Conservation (phyloP, 2,797 vertebrate genomes). For the Onychomys torridus region DNA sequence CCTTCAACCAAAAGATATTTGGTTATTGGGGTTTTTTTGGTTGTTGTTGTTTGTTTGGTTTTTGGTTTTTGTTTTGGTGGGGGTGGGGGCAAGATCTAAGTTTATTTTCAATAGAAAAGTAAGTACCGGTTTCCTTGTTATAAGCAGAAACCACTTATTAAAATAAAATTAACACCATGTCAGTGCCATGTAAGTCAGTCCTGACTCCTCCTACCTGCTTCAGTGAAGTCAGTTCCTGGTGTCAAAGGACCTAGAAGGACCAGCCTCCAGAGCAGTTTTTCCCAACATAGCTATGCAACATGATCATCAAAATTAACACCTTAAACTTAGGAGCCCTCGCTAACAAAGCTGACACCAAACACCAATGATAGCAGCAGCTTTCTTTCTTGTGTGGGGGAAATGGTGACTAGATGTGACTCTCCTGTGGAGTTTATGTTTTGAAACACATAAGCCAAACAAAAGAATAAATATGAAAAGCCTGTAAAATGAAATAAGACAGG, state of each 20-base stretch:
- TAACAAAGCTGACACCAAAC: background rate
- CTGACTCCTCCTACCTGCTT: background rate
- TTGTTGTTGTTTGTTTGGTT: background rate
- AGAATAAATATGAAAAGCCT: constrained; percentile 26
- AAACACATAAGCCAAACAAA: background rate
- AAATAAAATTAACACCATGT: constrained; percentile 35
- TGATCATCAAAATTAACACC: constrained; percentile 6
- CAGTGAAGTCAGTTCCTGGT: background rate
- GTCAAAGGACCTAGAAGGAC: background rate
- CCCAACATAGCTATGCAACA: background rate
- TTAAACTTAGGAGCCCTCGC: background rate
- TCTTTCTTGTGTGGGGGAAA: background rate
- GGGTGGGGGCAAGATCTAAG: background rate
- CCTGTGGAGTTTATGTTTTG: background rate
- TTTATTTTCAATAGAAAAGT: constrained; percentile 38
- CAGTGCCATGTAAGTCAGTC: background rate
- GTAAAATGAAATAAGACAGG: background rate
- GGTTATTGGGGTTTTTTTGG: background rate
- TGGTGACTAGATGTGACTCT: background rate
- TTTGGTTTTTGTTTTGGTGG: background rate
- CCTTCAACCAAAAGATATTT: background rate
- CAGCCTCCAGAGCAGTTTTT: background rate
- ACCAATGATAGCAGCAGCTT: background rate
- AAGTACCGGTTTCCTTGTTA: constrained; percentile 18
- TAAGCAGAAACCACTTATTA: constrained; percentile 31